Evolutionary conservation across 2,113 vertebrate genomes (phyloP).

Genomic region (Empidonax alnorum): DNA sequence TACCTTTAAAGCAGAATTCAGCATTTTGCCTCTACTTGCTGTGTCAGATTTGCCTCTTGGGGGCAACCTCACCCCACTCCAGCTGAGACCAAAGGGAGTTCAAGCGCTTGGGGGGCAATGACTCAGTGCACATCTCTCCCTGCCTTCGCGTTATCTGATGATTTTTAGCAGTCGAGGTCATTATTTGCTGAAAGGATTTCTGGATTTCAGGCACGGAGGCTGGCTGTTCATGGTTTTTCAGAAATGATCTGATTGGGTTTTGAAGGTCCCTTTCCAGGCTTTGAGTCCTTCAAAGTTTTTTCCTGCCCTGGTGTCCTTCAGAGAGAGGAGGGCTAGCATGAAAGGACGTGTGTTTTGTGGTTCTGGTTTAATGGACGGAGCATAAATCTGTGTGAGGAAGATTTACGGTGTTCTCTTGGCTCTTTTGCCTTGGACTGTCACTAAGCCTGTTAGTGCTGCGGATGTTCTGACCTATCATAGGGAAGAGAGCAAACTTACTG

Average conservation of each 20-base stretch:
- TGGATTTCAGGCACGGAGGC: background rate
- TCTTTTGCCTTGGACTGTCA: background rate
- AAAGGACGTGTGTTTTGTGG: background rate
- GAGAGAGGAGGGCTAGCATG: background rate
- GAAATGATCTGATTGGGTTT: background rate
- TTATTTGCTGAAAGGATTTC: constrained; percentile 30
- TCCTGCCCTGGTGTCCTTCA: background rate
- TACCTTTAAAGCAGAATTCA: background rate
- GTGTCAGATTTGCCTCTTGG: constrained; percentile 45
- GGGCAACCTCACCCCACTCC: constrained; percentile 37
- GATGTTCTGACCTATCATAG: background rate
- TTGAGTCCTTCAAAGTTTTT: background rate
- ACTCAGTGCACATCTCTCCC: background rate
- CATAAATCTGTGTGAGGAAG: background rate
- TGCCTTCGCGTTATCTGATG: background rate
- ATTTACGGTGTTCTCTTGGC: background rate
- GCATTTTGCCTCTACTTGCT: background rate
- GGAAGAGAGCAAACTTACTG: background rate
- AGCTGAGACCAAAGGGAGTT: background rate
- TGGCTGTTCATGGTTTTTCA: background rate
- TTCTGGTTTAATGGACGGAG: background rate
- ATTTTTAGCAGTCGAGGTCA: constrained; percentile 9
- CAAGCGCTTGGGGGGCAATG: background rate
- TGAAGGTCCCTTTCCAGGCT: background rate
- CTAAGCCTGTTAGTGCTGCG: background rate